Percentiles rank a stretch among this genome's conserved stretches.
Evolutionary conservation across 2,888 invertebrate genomes (phyloP).

Genomic region (Lasioglossum leucozonium): DNA sequence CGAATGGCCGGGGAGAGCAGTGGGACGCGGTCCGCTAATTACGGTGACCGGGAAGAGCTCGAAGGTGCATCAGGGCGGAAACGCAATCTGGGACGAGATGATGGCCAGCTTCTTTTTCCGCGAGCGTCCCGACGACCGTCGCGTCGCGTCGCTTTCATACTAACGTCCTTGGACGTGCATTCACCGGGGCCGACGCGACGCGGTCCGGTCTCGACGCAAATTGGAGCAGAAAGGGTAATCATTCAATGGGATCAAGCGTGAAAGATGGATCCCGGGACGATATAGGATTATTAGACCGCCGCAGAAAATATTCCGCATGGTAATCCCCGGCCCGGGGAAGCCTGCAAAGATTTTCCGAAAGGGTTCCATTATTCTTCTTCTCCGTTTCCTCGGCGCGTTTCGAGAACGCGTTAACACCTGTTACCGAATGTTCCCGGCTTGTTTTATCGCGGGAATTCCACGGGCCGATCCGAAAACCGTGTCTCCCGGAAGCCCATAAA

Average conservation of each 20-base stretch:
- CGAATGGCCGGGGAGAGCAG: neutral
- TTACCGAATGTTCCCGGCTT: constrained; percentile 38
- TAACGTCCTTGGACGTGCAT: constrained; percentile 42
- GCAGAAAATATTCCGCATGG: constrained; percentile 25
- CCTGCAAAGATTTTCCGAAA: constrained; percentile 30
- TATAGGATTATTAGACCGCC: constrained; percentile 18
- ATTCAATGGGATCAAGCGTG: constrained; percentile 25
- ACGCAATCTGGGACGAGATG: constrained; percentile 63
- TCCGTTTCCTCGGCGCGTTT: constrained; percentile 28
- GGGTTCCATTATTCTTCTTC: constrained; percentile 36
- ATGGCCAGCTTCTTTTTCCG: constrained; percentile 51
- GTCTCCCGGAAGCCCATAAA: constrained; percentile 69
- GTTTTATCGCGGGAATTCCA: constrained; percentile 63
- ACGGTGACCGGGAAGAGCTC: constrained; percentile 48
- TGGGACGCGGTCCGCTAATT: constrained; percentile 53
- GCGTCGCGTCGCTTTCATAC: constrained; percentile 31
- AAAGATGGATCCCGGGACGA: neutral
- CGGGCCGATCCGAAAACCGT: constrained; percentile 16
- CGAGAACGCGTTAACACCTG: constrained; percentile 57
- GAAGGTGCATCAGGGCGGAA: constrained; percentile 51
- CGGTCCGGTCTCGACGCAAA: constrained; percentile 22
- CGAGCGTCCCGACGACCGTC: constrained; percentile 39
- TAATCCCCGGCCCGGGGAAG: constrained; percentile 3
- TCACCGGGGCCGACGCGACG: constrained; percentile 14
- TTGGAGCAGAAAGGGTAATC: constrained; percentile 47